Percentiles rank a stretch among this genome's conserved stretches.
These are phyloP conservation scores for Eciton burchellii DNA, from an alignment of 1,140 invertebrate species.

Conservation along the genomic window DNA sequence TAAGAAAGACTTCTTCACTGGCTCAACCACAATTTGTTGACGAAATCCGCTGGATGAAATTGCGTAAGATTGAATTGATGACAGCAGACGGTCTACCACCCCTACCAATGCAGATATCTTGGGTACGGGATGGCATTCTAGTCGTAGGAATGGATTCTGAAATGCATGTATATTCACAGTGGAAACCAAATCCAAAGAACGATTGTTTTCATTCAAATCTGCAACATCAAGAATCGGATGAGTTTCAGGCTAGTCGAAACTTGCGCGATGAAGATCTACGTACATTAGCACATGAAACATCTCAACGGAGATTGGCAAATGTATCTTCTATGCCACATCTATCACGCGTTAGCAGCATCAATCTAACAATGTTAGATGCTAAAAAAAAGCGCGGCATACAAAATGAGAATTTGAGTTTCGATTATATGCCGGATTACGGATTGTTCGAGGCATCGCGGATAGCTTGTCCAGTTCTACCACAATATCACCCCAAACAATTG, in stretches of 20 bases:
- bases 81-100: slow-evolving; percentile 98
- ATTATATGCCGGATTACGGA: slow-evolving; percentile 97
- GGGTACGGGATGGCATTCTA: slow-evolving; percentile 98
- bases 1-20: slow-evolving; percentile 94
- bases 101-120: slow-evolving; percentile 98
- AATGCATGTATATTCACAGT: slow-evolving; percentile 99
- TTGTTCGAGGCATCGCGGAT: slow-evolving; percentile 98
- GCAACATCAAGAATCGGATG: slow-evolving; percentile 87
- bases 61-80: slow-evolving; percentile 95
- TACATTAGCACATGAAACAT: slow-evolving; percentile 90
- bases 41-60: slow-evolving; percentile 98
- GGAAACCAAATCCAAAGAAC: slow-evolving; percentile 91
- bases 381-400: slow-evolving; percentile 89
- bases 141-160: slow-evolving; percentile 99
- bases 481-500: slow-evolving; percentile 99
- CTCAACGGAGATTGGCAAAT: slow-evolving; percentile 89
- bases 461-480: slow-evolving; percentile 98
- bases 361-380: slow-evolving; percentile 91
- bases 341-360: slow-evolving; percentile 93
- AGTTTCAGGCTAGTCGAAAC: slow-evolving; percentile 90
- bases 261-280: slow-evolving; percentile 93
- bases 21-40: slow-evolving; percentile 94
- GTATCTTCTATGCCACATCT: slow-evolving; percentile 92
- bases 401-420: slow-evolving; percentile 86
- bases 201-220: slow-evolving; percentile 83